Conservation (phyloP, 2,113 vertebrate genomes). For the Diphyllodes magnificus region DNA sequence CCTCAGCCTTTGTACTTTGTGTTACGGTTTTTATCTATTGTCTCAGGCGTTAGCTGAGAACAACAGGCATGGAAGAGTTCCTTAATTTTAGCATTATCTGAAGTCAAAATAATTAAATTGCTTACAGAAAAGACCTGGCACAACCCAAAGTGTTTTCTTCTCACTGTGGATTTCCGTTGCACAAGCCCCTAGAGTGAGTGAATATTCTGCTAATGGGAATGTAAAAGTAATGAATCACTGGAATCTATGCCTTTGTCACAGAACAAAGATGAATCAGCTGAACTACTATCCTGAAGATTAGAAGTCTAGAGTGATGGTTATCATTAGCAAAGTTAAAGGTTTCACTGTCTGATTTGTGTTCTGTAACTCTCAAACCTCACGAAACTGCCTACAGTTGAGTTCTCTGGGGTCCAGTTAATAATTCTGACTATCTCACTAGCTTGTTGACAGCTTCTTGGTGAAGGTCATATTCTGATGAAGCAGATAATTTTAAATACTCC, state of each 20-base stretch:
- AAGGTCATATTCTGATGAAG: slow-evolving; percentile 34
- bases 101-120: not conserved
- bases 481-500: not conserved
- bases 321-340: slow-evolving; percentile 42
- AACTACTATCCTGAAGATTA: not conserved
- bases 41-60: not conserved
- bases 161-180: not conserved
- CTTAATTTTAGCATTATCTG: not conserved
- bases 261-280: slow-evolving; percentile 45
- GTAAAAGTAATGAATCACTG: slow-evolving; percentile 20
- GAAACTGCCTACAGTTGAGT: not conserved
- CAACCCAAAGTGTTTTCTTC: not conserved
- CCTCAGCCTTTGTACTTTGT: not conserved
- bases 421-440: not conserved
- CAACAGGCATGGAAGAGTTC: not conserved
- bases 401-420: slow-evolving; percentile 21
- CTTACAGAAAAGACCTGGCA: not conserved
- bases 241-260: slow-evolving; percentile 11
- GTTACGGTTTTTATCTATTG: not conserved
- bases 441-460: slow-evolving; percentile 2
- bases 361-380: not conserved
- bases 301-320: not conserved
- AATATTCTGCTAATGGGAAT: not conserved
- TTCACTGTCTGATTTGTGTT: slow-evolving; percentile 33
- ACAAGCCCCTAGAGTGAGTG: not conserved